phyloP scores from a whole-genome alignment of 2,888 invertebrate species.

The Meliscaeva auricollis region DNA sequence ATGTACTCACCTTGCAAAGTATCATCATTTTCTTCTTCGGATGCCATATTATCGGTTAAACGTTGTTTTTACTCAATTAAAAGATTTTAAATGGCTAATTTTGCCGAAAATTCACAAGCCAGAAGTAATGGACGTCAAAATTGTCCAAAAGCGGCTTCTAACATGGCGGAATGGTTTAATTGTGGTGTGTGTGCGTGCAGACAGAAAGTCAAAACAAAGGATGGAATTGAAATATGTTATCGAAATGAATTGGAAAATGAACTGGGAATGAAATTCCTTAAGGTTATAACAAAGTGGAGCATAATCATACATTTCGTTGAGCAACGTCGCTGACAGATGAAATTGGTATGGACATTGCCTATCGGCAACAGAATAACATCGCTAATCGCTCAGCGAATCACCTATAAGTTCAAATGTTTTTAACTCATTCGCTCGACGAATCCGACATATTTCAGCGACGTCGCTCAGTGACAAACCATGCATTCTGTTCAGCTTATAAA shows the following conservation, averaged over 20 bases:
- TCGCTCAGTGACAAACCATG: no score
- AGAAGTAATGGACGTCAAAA: constrained; percentile 70
- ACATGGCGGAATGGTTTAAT: constrained; percentile 63
- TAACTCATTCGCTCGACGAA: no score
- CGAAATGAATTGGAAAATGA: constrained; percentile 17
- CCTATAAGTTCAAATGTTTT: no score
- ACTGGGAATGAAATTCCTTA: neutral
- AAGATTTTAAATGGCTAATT: constrained; percentile 39
- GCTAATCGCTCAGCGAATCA: no score
- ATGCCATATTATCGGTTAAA: constrained; percentile 87
- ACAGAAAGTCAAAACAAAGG: constrained; percentile 69
- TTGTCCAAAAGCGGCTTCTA: constrained; percentile 69
- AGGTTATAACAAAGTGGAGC: neutral
- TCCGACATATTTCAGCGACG: no score
- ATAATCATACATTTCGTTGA: no score
- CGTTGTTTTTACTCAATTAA: constrained; percentile 60
- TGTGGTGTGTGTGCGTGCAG: constrained; percentile 38
- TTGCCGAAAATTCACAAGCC: constrained; percentile 55
- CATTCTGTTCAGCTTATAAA: no score
- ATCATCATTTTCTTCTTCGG: constrained; percentile 94
- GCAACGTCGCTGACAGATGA: no score
- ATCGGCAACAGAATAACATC: no score
- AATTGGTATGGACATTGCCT: no score
- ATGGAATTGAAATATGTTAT: constrained; percentile 56
- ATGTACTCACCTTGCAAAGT: constrained; percentile 91